Percentiles rank a stretch among this genome's conserved stretches.
Conservation (phyloP, 2,797 vertebrate species). For the Trematomus bernacchii region DNA sequence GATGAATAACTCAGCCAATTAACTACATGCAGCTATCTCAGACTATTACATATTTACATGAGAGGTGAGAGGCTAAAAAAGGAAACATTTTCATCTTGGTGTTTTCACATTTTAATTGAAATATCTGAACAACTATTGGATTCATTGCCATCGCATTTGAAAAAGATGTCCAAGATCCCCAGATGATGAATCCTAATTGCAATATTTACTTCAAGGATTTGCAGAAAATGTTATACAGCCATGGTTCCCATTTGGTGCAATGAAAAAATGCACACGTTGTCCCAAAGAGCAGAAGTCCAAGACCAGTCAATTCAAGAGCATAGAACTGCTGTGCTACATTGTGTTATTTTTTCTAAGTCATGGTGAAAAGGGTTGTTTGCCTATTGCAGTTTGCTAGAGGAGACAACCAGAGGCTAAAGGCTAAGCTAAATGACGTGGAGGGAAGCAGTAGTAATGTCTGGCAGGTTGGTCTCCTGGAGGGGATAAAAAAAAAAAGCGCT, state of each 20-base stretch:
- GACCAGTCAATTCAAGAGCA: no score
- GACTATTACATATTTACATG: no score
- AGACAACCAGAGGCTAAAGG: no score
- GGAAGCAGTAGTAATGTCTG: no score
- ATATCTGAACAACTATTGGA: not conserved
- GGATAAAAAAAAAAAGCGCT: no score
- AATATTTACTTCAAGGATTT: slow-evolving; percentile 2
- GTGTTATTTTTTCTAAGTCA: not conserved
- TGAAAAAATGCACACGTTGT: not conserved
- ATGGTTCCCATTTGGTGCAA: not conserved
- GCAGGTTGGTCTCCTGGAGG: no score
- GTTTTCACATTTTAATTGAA: not conserved
- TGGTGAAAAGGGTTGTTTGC: not conserved
- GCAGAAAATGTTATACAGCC: not conserved
- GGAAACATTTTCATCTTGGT: not conserved
- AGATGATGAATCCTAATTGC: not conserved
- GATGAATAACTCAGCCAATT: slow-evolving; percentile 1
- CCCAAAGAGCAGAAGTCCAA: not conserved
- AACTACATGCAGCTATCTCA: not conserved
- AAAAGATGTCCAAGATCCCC: not conserved
- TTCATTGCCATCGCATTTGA: not conserved
- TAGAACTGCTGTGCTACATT: not conserved
- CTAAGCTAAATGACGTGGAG: no score
- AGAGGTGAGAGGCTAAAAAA: no score
- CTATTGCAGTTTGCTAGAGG: no score